Conservation (phyloP, 2,113 vertebrate species). For the Marcusenius ussheri region DNA sequence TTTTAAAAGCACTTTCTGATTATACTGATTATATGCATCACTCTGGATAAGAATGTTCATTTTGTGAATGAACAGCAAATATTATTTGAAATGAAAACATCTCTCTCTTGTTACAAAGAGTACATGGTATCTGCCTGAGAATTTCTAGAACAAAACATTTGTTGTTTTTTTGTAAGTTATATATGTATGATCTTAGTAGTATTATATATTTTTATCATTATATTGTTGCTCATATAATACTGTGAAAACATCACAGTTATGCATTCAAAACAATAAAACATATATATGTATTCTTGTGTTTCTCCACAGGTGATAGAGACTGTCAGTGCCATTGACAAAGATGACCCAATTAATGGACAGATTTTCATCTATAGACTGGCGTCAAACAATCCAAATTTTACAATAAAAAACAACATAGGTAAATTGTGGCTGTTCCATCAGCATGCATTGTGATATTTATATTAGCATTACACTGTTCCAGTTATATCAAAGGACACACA, state of each 20-base stretch:
- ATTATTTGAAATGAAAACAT: neutral
- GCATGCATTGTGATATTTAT: neutral
- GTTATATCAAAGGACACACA: neutral
- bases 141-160: neutral
- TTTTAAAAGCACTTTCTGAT: neutral
- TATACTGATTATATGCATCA: neutral
- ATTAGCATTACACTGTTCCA: neutral
- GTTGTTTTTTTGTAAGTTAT: neutral
- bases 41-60: neutral
- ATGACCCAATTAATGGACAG: constrained; percentile 89
- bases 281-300: constrained; percentile 33
- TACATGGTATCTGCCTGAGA: neutral
- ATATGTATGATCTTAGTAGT: neutral
- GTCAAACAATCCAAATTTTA: constrained; percentile 94
- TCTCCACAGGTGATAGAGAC: constrained; percentile 86
- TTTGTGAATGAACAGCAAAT: neutral
- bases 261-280: neutral
- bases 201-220: neutral
- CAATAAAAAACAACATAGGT: constrained; percentile 94
- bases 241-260: neutral
- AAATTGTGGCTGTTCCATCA: constrained; percentile 40
- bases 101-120: neutral
- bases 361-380: constrained; percentile 88
- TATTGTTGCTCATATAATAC: neutral
- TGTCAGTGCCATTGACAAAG: constrained; percentile 88